Conservation (phyloP, 1,140 invertebrate genomes). For the Eulimnadia texana region DNA sequence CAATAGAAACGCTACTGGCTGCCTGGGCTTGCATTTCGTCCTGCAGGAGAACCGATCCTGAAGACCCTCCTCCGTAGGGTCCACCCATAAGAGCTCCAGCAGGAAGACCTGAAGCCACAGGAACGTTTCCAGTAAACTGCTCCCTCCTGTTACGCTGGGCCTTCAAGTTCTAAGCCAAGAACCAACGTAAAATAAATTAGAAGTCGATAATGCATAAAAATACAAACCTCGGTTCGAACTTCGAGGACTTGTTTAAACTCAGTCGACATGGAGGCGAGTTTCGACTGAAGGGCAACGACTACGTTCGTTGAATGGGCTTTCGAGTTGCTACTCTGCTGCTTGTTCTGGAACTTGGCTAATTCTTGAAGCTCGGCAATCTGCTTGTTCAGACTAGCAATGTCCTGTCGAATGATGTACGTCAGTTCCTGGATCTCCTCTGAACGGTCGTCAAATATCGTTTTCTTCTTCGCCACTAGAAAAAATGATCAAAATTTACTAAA, state of each 20-base stretch:
- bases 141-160: conserved; percentile 85
- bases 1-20: conserved; percentile 48
- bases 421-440: conserved; percentile 92
- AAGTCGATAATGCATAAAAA: conserved; percentile 9
- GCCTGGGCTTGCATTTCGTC: conserved; percentile 33
- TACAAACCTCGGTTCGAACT: conserved; percentile 61
- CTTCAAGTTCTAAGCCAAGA: conserved; percentile 66
- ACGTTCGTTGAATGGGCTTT: conserved; percentile 89
- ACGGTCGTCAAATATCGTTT: conserved; percentile 91
- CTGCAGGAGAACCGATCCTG: conserved; percentile 37
- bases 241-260: conserved; percentile 90
- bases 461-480: conserved; percentile 83
- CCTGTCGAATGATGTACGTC: conserved; percentile 94
- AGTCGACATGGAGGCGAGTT: conserved; percentile 89
- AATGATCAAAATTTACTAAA: conserved; percentile 19
- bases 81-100: conserved; percentile 48
- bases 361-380: conserved; percentile 79
- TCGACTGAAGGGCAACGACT: conserved; percentile 83
- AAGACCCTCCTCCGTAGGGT: conserved; percentile 33
- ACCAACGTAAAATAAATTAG: conserved; percentile 12
- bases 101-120: conserved; percentile 49
- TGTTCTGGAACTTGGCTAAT: conserved; percentile 40
- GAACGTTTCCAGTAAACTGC: conserved; percentile 69
- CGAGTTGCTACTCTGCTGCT: conserved; percentile 29
- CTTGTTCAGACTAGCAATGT: conserved; percentile 85